phyloP scores from a whole-genome alignment of 2,113 vertebrate species.

The Callionymus lyra region DNA sequence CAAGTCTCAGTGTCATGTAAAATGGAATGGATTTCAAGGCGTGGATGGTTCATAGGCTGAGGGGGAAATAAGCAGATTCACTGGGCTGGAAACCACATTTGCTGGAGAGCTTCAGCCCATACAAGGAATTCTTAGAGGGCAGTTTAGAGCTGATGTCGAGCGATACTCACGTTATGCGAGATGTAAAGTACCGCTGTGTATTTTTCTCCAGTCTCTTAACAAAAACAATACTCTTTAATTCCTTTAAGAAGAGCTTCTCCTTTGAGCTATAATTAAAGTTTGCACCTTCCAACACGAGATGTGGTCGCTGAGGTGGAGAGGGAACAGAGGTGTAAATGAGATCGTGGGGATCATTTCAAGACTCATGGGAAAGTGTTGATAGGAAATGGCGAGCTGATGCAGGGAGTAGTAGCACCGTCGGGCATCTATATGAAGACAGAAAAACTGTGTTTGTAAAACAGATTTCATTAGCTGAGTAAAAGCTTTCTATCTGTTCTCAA shows the following conservation, averaged over 20 bases:
- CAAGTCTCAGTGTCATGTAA: slow-evolving; percentile 6
- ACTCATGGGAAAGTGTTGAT: slow-evolving; percentile 15
- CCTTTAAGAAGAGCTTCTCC: too few relatives aligned
- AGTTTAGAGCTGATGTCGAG: neutral
- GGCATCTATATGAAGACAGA: too few relatives aligned
- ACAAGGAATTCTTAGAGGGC: slow-evolving; percentile 2
- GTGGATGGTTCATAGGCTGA: neutral
- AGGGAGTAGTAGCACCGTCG: too few relatives aligned
- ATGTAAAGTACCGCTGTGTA: too few relatives aligned
- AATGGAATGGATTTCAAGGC: slow-evolving; percentile 8
- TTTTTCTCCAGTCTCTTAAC: too few relatives aligned
- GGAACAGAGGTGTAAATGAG: slow-evolving; percentile 32
- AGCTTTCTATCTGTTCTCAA: too few relatives aligned
- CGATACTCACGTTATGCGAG: neutral
- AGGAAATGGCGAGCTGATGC: neutral
- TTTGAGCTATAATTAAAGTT: too few relatives aligned
- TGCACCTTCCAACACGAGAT: too few relatives aligned
- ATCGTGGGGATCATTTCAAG: slow-evolving; percentile 21
- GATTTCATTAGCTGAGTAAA: too few relatives aligned
- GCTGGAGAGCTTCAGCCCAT: slow-evolving; percentile 1
- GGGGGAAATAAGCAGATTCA: slow-evolving; percentile 1
- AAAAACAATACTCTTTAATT: too few relatives aligned
- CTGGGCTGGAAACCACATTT: slow-evolving; percentile 1
- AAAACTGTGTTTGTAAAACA: too few relatives aligned
- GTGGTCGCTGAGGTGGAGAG: neutral